Conservation (phyloP, 2,888 invertebrate species). For the Leucozona laternaria region DNA sequence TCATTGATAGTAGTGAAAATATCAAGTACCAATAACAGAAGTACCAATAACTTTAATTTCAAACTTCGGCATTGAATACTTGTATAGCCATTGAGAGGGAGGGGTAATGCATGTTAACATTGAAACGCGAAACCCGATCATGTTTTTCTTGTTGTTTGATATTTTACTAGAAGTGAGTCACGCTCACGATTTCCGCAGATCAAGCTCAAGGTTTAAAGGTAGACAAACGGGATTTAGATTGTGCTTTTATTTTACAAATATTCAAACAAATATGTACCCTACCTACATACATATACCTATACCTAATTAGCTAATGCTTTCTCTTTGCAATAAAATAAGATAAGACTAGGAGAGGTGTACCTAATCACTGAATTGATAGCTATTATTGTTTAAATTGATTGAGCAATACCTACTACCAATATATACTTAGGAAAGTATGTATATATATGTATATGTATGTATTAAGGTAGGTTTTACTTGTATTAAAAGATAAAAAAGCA, state of each 20-base stretch:
- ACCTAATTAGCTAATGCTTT: too few relatives aligned
- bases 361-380: too few relatives aligned
- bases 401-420: too few relatives aligned
- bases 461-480: too few relatives aligned
- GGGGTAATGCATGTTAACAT: constrained; percentile 7
- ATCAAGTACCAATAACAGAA: constrained; percentile 7
- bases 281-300: too few relatives aligned
- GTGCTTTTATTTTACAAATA: constrained; percentile 12
- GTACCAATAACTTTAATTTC: constrained; percentile 35
- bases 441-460: too few relatives aligned
- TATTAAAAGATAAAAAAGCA: too few relatives aligned
- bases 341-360: too few relatives aligned
- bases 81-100: too few relatives aligned
- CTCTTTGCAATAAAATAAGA: constrained; percentile 34
- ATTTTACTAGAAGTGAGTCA: constrained; percentile 46
- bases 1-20: not conserved
- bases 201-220: constrained; percentile 35
- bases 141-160: constrained; percentile 48
- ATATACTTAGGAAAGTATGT: too few relatives aligned
- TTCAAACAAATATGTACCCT: not conserved
- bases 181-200: constrained; percentile 42
- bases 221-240: constrained; percentile 26
- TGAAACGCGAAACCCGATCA: constrained; percentile 53
- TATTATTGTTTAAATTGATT: too few relatives aligned
- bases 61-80: constrained; percentile 35